Evolutionary conservation across 1,140 invertebrate species (phyloP).

Genomic region (Vanessa atalanta): DNA sequence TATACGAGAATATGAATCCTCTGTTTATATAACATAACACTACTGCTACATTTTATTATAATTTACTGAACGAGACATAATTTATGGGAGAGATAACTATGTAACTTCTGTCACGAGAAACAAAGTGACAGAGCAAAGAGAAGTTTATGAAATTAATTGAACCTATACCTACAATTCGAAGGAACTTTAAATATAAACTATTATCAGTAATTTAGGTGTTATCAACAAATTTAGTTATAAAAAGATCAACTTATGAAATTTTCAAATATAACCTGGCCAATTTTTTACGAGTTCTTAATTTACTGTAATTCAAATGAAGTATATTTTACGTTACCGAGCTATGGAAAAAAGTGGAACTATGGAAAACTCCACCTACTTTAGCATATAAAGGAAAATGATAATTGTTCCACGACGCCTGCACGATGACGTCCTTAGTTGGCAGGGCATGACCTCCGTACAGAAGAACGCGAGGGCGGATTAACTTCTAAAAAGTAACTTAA

Average conservation of each 20-base stretch:
- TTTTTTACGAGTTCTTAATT: not conserved
- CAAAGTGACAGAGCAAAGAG: too few species aligned
- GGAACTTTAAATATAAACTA: too few species aligned
- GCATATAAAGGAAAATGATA: constrained; percentile 50
- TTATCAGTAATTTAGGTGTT: too few species aligned
- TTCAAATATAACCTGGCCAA: not conserved
- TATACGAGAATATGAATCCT: too few species aligned
- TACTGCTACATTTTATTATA: too few species aligned
- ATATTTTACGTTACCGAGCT: not conserved
- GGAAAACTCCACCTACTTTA: constrained; percentile 37
- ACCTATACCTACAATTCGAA: too few species aligned
- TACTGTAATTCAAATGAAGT: not conserved
- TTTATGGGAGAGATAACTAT: too few species aligned
- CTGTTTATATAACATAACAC: too few species aligned
- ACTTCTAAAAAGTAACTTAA: constrained; percentile 10
- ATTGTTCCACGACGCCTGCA: constrained; percentile 58
- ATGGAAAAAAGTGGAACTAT: not conserved
- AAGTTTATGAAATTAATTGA: too few species aligned
- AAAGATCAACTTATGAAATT: not conserved
- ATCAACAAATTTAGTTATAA: too few species aligned
- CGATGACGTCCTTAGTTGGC: constrained; percentile 54
- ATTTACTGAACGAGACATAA: too few species aligned
- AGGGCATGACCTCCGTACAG: constrained; percentile 61
- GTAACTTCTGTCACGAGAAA: too few species aligned
- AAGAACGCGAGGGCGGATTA: constrained; percentile 2